Evolutionary conservation across 2,888 invertebrate species (phyloP), one percentile per base, ranked within the genome.

Genomic region (Ochropleura leucogaster): DNA sequence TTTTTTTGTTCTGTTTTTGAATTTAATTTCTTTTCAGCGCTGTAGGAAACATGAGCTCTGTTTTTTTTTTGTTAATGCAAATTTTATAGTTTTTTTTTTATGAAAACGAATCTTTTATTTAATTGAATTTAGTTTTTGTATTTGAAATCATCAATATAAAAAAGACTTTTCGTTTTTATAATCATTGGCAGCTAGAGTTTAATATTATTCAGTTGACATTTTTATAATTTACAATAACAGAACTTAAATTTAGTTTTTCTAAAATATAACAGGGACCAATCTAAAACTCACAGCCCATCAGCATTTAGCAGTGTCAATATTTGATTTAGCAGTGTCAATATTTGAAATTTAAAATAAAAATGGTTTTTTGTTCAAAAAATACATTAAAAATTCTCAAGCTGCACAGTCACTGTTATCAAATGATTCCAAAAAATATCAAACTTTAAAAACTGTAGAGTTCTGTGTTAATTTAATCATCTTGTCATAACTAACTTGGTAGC

Each of bases 301-400:
- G 10, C 10, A 62, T 47, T 79, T 59, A 16, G 7, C 18, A 18
- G 62, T 14, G 42, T 75, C 57, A 78, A 80, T 47, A 67, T 74
- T 78, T 42, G 40, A 64, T 18, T 16, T 60, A 4, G 30, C 62
- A 79, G n/a, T 53, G n/a, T n/a, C n/a, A 7, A 71, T 42, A 53
- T 44, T 4, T 42, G 16, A 18, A 49, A n/a, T 70, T 42, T 20
- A 9, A 16, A 68, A 40, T 0, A 46, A 42, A 46, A 5, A 53
- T 14, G n/a, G 16, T 30, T 47, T 18, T 46, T 14, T 51, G 18
- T 78, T 49, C n/a, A n/a, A 6, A 44, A 30, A 71, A 62, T 2
- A 44, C 30, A n/a, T 40, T 30, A 16, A 53, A 70, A 4, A 2
- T 53, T 12, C 68, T 60, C 16, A 42, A 42, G 20, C 12, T 46